Conservation (phyloP, 2,113 vertebrate species). For the Vicugna pacos region DNA sequence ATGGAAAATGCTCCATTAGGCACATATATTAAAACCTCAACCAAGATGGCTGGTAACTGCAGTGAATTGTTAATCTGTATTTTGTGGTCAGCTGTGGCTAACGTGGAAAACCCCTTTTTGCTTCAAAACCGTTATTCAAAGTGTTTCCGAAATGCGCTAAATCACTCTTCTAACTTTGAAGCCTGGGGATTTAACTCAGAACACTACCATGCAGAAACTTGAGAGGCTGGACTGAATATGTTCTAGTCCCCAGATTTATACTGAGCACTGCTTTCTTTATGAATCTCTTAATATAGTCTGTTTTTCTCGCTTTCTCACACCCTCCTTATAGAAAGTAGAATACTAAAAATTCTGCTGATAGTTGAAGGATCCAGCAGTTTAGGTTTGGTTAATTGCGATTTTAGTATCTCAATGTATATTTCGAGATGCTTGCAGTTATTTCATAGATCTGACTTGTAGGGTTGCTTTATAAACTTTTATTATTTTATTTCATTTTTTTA, state of each 20-base stretch:
- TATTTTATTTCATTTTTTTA: background rate
- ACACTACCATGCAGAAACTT: background rate
- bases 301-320: background rate
- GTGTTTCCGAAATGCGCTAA: background rate
- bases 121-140: slow-evolving; percentile 22
- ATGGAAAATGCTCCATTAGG: background rate
- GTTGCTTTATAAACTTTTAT: background rate
- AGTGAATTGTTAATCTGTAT: background rate
- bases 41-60: background rate
- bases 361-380: background rate
- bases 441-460: background rate
- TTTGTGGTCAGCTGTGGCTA: slow-evolving; percentile 32
- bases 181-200: background rate
- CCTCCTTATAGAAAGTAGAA: background rate
- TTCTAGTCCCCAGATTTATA: background rate
- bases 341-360: background rate
- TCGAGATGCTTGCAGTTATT: background rate
- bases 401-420: background rate
- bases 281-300: background rate
- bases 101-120: background rate
- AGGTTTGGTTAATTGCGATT: background rate
- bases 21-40: background rate
- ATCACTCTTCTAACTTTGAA: background rate
- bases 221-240: background rate
- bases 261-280: background rate